These are phyloP conservation scores for Athalia circularis DNA, from an alignment of 2,888 invertebrate genomes.

Conservation along the genomic window DNA sequence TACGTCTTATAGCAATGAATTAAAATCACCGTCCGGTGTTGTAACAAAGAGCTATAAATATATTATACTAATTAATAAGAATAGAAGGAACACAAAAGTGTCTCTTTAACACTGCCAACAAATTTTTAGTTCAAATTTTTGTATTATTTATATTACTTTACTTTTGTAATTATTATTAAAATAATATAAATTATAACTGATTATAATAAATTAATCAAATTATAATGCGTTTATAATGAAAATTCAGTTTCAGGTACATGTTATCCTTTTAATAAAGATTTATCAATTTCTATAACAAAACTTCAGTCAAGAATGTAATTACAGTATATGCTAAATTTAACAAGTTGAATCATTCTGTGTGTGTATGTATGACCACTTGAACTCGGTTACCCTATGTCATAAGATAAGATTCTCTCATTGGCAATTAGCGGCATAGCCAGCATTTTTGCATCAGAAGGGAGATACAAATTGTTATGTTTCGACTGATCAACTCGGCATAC, in stretches of 20 bases:
- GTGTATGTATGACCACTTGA: no score
- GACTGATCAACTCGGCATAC: background rate
- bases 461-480: background rate
- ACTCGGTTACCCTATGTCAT: background rate
- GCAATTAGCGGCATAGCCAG: no score
- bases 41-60: conserved; percentile 50
- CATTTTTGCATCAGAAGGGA: no score
- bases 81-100: conserved; percentile 46
- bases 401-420: background rate
- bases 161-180: conserved; percentile 47
- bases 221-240: conserved; percentile 54
- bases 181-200: conserved; percentile 44
- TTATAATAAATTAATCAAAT: conserved; percentile 43
- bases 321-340: background rate
- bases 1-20: conserved; percentile 28
- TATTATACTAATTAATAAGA: conserved; percentile 44
- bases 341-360: background rate
- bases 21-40: conserved; percentile 46
- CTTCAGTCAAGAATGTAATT: background rate
- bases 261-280: conserved; percentile 61
- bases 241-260: conserved; percentile 56
- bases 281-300: conserved; percentile 41
- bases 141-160: conserved; percentile 57
- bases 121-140: conserved; percentile 53
- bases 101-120: conserved; percentile 66